phyloP scores from a whole-genome alignment of 2,113 vertebrate genomes.

The Piprites chloris region DNA sequence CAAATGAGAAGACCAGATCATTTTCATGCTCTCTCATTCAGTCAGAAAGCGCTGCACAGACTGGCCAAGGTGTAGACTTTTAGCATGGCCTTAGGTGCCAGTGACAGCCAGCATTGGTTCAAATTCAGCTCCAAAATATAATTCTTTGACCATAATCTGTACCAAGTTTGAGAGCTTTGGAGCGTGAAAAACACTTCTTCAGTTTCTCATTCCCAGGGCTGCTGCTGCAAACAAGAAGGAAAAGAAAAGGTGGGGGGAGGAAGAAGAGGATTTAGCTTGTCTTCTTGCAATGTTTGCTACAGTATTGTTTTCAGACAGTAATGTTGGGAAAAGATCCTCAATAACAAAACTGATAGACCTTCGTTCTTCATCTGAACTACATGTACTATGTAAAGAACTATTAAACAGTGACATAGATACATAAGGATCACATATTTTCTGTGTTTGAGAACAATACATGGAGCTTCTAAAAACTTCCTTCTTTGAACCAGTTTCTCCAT shows the following conservation, averaged over 20 bases:
- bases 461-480: not conserved
- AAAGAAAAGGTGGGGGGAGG: no score
- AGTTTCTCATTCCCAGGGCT: no score
- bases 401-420: not conserved
- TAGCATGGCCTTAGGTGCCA: not conserved
- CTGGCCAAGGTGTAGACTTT: not conserved
- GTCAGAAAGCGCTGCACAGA: not conserved
- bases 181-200: no score
- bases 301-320: not conserved
- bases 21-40: not conserved
- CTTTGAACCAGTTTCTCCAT: not conserved
- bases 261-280: not conserved
- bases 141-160: not conserved
- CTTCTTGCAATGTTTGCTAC: not conserved
- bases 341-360: not conserved
- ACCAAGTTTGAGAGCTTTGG: no score
- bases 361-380: not conserved
- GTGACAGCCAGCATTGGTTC: not conserved
- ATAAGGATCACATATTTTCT: not conserved
- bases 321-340: not conserved
- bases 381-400: not conserved
- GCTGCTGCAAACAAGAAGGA: no score
- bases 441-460: not conserved
- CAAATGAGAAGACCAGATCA: not conserved
- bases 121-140: not conserved